Conservation (phyloP, 1,140 invertebrate genomes). For the Drosophila leontia region DNA sequence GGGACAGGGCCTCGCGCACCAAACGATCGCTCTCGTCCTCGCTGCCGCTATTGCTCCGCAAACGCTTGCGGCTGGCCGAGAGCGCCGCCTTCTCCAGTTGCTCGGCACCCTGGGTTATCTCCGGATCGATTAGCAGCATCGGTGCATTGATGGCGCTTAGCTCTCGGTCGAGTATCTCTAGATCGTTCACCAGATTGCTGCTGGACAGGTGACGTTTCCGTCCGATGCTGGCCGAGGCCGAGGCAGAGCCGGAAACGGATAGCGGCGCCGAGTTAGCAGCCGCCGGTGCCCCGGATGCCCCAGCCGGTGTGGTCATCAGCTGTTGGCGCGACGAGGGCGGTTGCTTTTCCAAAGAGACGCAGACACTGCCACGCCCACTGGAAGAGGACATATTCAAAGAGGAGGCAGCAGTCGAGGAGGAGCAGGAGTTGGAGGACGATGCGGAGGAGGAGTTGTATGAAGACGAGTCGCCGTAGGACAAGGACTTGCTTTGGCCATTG, state of each 20-base stretch:
- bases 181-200: slow-evolving; percentile 76
- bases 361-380: slow-evolving; percentile 46
- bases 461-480: slow-evolving; percentile 26
- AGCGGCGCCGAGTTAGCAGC: slow-evolving; percentile 16
- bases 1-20: slow-evolving; percentile 88
- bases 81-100: slow-evolving; percentile 79
- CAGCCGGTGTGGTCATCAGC: slow-evolving; percentile 14
- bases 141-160: slow-evolving; percentile 84
- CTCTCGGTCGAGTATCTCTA: slow-evolving; percentile 82
- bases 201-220: slow-evolving; percentile 72
- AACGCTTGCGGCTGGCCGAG: slow-evolving; percentile 76
- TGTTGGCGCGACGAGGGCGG: slow-evolving; percentile 26
- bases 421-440: not conserved
- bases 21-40: slow-evolving; percentile 87
- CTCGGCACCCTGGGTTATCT: slow-evolving; percentile 83
- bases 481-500: slow-evolving; percentile 39
- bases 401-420: slow-evolving; percentile 5
- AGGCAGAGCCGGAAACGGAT: slow-evolving; percentile 27
- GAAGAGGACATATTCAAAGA: slow-evolving; percentile 2
- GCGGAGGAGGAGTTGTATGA: not conserved
- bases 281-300: slow-evolving; percentile 17
- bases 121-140: slow-evolving; percentile 81
- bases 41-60: slow-evolving; percentile 85
- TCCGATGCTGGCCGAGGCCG: slow-evolving; percentile 19
- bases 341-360: slow-evolving; percentile 65